These are phyloP conservation scores for Cinclus mexicanus DNA, from an alignment of 2,113 vertebrate genomes.

Conservation along the genomic window DNA sequence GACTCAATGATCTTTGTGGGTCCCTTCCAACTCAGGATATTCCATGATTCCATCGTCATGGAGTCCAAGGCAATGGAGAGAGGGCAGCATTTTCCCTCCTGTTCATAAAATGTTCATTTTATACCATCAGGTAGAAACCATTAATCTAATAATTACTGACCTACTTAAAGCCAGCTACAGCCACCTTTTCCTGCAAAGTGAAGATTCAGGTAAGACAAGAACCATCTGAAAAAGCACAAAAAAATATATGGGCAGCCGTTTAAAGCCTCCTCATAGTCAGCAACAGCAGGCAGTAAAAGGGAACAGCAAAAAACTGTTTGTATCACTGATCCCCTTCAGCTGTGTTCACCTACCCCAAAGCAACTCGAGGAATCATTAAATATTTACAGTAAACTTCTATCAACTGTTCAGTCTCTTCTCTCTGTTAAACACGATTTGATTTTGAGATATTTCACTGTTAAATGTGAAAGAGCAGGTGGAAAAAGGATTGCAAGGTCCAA, in stretches of 20 bases:
- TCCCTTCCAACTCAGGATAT: not conserved
- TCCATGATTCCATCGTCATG: not conserved
- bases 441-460: not conserved
- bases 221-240: not conserved
- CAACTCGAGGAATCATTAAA: not conserved
- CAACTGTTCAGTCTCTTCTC: not conserved
- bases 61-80: not conserved
- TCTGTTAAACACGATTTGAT: not conserved
- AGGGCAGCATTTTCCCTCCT: not conserved
- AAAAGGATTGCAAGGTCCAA: not conserved
- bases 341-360: not conserved
- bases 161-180: constrained; percentile 3
- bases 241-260: not conserved
- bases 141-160: constrained; percentile 6
- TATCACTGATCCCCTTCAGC: not conserved
- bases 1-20: not conserved
- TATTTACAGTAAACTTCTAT: not conserved
- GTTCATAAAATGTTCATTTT: not conserved
- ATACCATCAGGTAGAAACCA: not conserved
- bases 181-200: not conserved
- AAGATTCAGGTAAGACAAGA: not conserved
- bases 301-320: not conserved
- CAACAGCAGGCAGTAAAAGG: not conserved
- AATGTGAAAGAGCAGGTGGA: not conserved
- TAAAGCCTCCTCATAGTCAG: not conserved